Evolutionary conservation across 2,113 vertebrate species (phyloP).

Genomic region (Cebus imitator): DNA sequence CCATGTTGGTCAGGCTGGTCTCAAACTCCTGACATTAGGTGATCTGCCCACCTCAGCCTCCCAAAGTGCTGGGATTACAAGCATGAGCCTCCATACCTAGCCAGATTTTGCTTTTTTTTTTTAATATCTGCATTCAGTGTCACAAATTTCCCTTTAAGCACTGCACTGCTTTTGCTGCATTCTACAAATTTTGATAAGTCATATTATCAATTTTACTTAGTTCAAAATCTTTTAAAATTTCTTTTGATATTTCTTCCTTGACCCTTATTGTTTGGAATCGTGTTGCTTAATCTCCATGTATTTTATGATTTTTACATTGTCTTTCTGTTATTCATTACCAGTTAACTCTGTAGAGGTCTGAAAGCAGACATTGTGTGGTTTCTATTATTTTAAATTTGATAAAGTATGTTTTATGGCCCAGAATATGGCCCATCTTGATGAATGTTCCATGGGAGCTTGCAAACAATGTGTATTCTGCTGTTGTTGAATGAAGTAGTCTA

Average conservation of each 20-base stretch:
- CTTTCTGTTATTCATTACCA: not conserved
- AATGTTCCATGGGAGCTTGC: not conserved
- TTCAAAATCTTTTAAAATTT: not conserved
- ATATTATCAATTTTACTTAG: not conserved
- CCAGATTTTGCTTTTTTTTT: not conserved
- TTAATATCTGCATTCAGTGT: not conserved
- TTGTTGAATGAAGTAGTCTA: not conserved
- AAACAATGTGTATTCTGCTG: not conserved
- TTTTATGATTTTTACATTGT: not conserved
- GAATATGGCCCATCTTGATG: not conserved
- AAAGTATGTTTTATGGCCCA: not conserved
- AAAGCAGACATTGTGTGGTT: not conserved
- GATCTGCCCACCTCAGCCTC: too few species aligned
- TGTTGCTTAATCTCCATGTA: not conserved
- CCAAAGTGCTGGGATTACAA: too few species aligned
- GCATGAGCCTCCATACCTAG: too few species aligned
- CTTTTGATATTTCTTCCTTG: not conserved
- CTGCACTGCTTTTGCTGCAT: not conserved
- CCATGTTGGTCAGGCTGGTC: too few species aligned
- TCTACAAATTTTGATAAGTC: not conserved
- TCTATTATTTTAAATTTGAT: not conserved
- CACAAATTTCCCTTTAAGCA: not conserved
- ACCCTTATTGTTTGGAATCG: not conserved
- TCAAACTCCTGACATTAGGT: too few species aligned
- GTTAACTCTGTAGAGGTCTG: not conserved